Conservation (phyloP, 2,113 vertebrate species). For the Rhombomys opimus region DNA sequence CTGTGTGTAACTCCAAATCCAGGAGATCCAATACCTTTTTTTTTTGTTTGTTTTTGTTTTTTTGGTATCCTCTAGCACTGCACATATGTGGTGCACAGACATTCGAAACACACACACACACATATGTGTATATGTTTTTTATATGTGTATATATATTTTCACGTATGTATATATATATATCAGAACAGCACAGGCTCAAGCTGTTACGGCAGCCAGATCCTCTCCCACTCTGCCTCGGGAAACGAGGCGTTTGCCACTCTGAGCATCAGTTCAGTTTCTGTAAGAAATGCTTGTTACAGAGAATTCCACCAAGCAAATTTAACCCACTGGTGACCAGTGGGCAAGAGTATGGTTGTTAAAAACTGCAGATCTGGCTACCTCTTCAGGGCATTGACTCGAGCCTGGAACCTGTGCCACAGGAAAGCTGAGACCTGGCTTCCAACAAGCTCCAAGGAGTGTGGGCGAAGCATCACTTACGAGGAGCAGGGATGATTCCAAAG, state of each 20-base stretch:
- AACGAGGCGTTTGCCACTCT: neutral
- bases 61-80: neutral
- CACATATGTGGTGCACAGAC: neutral
- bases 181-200: too few species aligned
- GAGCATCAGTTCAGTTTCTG: neutral
- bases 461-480: neutral
- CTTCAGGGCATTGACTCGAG: neutral
- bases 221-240: neutral
- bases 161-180: too few species aligned
- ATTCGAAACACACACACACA: neutral
- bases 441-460: neutral
- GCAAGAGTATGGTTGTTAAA: neutral
- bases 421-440: neutral
- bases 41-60: neutral
- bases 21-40: neutral
- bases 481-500: neutral
- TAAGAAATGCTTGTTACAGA: neutral
- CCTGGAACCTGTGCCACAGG: neutral
- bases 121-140: too few species aligned
- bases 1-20: neutral
- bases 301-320: neutral
- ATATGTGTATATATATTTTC: too few species aligned
- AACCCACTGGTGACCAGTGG: neutral
- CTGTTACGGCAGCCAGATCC: neutral
- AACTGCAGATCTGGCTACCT: neutral